These are phyloP conservation scores for Butastur rufipennis DNA, from an alignment of 2,113 vertebrate species.

Conservation along the genomic window DNA sequence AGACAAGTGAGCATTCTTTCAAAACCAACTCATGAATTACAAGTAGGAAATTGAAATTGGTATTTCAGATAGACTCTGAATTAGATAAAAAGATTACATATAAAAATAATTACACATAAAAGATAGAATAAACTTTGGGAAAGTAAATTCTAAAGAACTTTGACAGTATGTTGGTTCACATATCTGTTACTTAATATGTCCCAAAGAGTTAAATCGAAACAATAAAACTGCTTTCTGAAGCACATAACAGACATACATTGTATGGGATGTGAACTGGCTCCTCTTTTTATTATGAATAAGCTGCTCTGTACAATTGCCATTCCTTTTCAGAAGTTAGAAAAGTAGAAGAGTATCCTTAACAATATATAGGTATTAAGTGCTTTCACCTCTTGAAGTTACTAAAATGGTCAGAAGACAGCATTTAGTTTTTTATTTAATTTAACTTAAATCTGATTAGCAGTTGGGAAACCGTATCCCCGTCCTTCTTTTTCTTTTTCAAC, in stretches of 20 bases:
- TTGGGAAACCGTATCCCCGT: neutral
- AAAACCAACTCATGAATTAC: conserved; percentile 23
- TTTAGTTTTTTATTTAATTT: neutral
- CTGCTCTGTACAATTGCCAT: neutral
- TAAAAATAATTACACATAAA: neutral
- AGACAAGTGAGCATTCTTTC: conserved; percentile 60
- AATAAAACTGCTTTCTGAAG: neutral
- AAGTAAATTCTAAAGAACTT: neutral
- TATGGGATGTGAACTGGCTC: neutral
- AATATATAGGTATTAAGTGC: neutral
- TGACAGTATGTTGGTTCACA: neutral
- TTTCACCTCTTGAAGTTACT: neutral
- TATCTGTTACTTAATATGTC: neutral
- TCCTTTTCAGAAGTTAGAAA: neutral
- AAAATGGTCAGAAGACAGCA: neutral
- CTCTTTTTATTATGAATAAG: neutral
- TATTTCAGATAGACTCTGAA: neutral
- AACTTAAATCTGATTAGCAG: neutral
- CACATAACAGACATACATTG: neutral
- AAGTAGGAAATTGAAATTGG: neutral
- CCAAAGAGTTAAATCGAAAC: neutral
- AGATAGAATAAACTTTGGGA: neutral
- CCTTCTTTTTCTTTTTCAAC: neutral
- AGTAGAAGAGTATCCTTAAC: neutral
- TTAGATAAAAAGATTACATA: neutral